phyloP scores from a whole-genome alignment of 1,140 invertebrate species.

The Reticulitermes speratus region DNA sequence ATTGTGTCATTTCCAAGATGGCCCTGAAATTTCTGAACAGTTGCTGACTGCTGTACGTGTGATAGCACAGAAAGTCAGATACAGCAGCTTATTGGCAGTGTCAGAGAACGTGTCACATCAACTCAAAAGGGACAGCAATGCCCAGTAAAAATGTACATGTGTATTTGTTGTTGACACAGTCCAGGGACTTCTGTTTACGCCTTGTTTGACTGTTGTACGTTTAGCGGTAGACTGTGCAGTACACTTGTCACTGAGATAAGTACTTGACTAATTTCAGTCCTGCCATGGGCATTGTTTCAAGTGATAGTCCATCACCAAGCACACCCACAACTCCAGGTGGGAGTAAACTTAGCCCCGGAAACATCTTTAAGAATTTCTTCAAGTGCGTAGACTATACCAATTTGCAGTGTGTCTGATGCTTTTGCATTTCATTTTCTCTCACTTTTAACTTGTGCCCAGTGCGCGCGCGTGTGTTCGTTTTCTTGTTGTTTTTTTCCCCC shows the following conservation, averaged over 20 bases:
- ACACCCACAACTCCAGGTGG: slow-evolving; percentile 59
- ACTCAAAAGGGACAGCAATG: too few species aligned
- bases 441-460: slow-evolving; percentile 12
- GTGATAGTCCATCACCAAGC: slow-evolving; percentile 22
- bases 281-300: slow-evolving; percentile 23
- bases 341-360: slow-evolving; percentile 77
- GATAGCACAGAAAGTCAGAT: too few species aligned
- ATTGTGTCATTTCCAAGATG: too few species aligned
- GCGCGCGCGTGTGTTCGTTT: too few species aligned
- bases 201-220: neutral
- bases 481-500: too few species aligned
- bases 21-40: too few species aligned
- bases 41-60: too few species aligned
- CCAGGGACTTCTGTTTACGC: too few species aligned
- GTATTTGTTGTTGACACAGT: too few species aligned
- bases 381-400: slow-evolving; percentile 60
- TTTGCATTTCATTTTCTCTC: slow-evolving; percentile 26
- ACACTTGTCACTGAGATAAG: slow-evolving; percentile 10
- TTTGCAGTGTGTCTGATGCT: slow-evolving; percentile 40
- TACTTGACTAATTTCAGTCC: slow-evolving; percentile 29
- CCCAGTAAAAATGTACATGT: too few species aligned
- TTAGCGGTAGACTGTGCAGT: neutral
- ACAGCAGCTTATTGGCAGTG: too few species aligned
- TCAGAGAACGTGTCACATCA: too few species aligned
- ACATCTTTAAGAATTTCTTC: slow-evolving; percentile 95